Evolutionary conservation across 2,888 invertebrate species (phyloP), one percentile per base, ranked within the genome.

Genomic region (Andricus curvator): DNA sequence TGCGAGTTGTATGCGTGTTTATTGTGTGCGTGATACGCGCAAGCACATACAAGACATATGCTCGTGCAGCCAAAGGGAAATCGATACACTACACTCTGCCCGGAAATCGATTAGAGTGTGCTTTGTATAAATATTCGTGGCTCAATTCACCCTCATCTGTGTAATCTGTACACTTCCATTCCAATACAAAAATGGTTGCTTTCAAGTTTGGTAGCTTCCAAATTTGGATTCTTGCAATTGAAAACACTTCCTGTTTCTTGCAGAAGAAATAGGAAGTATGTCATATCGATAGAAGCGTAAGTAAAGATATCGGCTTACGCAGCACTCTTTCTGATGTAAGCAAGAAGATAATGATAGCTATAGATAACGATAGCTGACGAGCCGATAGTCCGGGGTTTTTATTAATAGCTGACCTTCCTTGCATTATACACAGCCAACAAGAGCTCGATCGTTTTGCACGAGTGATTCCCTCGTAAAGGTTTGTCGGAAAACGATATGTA

Each of bases 361-460:
- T 80, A 65, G 70, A 70, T 70, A 70, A 70, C 70, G 33, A 70
- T 70, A 51, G 51, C 70, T 70, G n/a, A 51, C 33, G 51, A 51
- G 62, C 78, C 84, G 82, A 86, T 86, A 81, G 83, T 86, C 86
- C 84, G 81, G 81, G 82, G 81, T 81, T 80, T 84, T 82, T 85
- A 86, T 86, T 84, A 86, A 86, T 86, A 86, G 86, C 79, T 84
- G 85, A 86, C 86, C 86, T 86, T 86, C 86, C 84, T 85, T 83
- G 81, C 76, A 80, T 77, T 82, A 81, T 83, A 80, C 76, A 82
- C 62, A 76, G 80, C 79, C 25, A 48, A 68, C 67, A 68, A 41
- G 70, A 70, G 20, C 51, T 51, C 51, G 51, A 29, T 70, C 33
- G 51, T 70, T 70, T 70, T 51, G 70, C 48, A 70, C 70, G 70